Evolutionary conservation across 2,113 vertebrate genomes (phyloP).

Genomic region (Otolemur garnettii): DNA sequence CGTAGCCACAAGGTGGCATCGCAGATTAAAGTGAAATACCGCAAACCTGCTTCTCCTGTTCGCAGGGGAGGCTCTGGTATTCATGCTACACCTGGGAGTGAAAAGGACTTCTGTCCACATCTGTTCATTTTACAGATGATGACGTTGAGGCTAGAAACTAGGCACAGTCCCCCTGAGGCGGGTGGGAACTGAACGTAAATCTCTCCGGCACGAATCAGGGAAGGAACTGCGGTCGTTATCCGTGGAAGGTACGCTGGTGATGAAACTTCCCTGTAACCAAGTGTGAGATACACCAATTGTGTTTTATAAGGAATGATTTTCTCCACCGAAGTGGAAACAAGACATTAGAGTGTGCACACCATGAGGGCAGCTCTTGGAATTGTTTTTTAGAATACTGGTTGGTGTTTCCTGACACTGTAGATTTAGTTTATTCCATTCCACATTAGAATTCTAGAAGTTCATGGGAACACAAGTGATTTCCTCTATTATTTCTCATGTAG

Average conservation of each 20-base stretch:
- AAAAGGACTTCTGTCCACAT: not conserved
- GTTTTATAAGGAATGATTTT: not conserved
- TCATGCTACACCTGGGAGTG: not conserved
- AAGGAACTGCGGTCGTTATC: not conserved
- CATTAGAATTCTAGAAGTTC: not conserved
- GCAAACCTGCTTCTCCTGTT: not conserved
- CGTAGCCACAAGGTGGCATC: slow-evolving; percentile 89
- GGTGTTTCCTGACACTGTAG: not conserved
- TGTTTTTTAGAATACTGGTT: not conserved
- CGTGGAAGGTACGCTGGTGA: not conserved
- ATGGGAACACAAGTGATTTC: not conserved
- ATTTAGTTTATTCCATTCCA: not conserved
- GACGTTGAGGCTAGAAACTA: slow-evolving; percentile 45
- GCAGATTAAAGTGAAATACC: slow-evolving; percentile 88
- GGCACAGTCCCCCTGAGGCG: not conserved
- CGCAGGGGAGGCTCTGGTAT: slow-evolving; percentile 63
- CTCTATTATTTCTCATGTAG: not conserved
- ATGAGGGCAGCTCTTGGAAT: not conserved
- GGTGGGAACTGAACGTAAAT: not conserved
- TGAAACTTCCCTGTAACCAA: not conserved
- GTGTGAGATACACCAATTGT: not conserved
- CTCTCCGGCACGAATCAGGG: not conserved
- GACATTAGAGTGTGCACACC: not conserved
- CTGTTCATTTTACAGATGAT: slow-evolving; percentile 69
- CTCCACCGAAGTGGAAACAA: not conserved